Percentiles rank a stretch among this genome's conserved stretches.
Evolutionary conservation across 2,113 vertebrate genomes (phyloP).

Genomic region (Crotalus horridus): DNA sequence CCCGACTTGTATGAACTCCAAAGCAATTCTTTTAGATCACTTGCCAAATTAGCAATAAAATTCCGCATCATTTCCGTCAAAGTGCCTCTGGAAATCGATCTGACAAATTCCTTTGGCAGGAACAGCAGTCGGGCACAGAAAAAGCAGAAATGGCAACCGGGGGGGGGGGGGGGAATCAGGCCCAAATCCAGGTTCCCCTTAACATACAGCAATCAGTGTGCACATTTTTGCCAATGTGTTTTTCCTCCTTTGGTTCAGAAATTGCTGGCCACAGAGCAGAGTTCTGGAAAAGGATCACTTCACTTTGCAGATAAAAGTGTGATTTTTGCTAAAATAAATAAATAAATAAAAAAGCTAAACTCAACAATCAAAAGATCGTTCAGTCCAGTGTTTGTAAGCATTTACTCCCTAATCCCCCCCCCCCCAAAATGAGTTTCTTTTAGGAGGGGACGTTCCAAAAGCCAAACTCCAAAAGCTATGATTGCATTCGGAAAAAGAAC

Average conservation of each 20-base stretch:
- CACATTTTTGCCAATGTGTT: neutral
- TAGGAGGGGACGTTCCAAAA: conserved; percentile 1
- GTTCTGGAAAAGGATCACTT: neutral
- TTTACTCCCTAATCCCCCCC: neutral
- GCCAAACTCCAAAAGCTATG: neutral
- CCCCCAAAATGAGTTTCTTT: conserved; percentile 10
- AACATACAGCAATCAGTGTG: neutral
- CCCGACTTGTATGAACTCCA: too few relatives aligned
- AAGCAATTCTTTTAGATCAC: too few relatives aligned
- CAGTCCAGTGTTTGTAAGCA: neutral
- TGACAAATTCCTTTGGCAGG: too few relatives aligned
- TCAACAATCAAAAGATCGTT: neutral
- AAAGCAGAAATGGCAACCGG: neutral
- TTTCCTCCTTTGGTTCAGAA: neutral
- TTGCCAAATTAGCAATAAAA: neutral
- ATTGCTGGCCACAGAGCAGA: neutral
- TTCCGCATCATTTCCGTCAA: neutral
- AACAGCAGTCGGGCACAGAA: too few relatives aligned
- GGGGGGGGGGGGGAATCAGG: neutral
- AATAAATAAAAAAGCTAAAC: neutral
- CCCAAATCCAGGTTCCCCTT: neutral
- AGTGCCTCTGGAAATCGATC: too few relatives aligned
- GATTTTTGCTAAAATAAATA: neutral
- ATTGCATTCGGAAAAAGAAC: conserved; percentile 6
- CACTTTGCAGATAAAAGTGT: neutral